Conservation (phyloP, 2,797 vertebrate genomes). For the Coranthus polyacanthus region DNA sequence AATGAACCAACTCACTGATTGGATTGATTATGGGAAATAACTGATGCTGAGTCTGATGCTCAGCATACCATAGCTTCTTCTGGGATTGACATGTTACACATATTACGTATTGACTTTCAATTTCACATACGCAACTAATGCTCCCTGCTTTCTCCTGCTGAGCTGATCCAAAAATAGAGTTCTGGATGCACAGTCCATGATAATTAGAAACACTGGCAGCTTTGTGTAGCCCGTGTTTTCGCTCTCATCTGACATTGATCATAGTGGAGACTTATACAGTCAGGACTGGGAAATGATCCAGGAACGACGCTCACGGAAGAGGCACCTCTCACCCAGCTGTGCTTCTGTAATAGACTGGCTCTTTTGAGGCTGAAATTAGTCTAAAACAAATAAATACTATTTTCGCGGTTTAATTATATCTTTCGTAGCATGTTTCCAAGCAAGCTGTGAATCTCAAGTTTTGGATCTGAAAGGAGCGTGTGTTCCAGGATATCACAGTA, state of each 20-base stretch:
- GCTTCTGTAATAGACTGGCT: constrained; percentile 46
- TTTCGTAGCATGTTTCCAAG: constrained; percentile 45
- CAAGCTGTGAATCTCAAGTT: constrained; percentile 36
- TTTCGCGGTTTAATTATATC: constrained; percentile 61
- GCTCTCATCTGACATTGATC: constrained; percentile 56
- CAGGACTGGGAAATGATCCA: constrained; percentile 65
- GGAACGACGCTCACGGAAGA: constrained; percentile 35
- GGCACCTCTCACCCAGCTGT: constrained; percentile 59
- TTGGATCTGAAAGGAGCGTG: constrained; percentile 38
- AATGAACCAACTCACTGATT: neutral
- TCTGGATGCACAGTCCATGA: constrained; percentile 55
- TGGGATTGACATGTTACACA: neutral
- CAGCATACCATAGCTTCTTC: neutral
- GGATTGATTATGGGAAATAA: neutral
- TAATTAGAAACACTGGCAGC: constrained; percentile 70
- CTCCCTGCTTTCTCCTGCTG: constrained; percentile 32
- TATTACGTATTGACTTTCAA: constrained; percentile 13
- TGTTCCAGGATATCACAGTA: constrained; percentile 30
- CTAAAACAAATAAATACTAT: constrained; percentile 58
- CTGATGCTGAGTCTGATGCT: neutral
- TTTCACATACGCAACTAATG: constrained; percentile 9
- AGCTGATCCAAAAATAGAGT: constrained; percentile 59
- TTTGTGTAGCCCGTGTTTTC: constrained; percentile 55
- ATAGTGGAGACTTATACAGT: constrained; percentile 53
- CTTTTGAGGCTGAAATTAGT: constrained; percentile 51